Percentiles rank a stretch among this genome's conserved stretches.
Evolutionary conservation across 2,888 invertebrate species (phyloP).

Genomic region (Schizotus pectinicornis): DNA sequence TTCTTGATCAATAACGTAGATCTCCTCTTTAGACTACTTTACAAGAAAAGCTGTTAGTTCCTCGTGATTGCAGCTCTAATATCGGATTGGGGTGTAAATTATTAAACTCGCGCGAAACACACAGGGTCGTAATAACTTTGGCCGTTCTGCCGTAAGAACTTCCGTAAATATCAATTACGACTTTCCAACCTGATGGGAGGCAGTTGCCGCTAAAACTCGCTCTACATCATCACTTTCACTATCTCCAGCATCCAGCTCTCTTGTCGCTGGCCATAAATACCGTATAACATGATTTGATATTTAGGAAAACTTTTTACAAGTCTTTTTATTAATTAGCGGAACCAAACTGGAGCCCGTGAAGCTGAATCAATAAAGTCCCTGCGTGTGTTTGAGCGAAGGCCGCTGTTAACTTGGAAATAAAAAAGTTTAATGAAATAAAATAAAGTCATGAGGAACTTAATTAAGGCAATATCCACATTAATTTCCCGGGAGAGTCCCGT

Average conservation of each 20-base stretch:
- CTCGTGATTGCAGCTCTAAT: too few species aligned
- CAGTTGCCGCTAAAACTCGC: slow-evolving; percentile 9
- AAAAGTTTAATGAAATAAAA: slow-evolving; percentile 38
- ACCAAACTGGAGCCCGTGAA: too few species aligned
- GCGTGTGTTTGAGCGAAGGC: too few species aligned
- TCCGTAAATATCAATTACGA: slow-evolving; percentile 16
- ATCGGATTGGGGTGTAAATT: too few species aligned
- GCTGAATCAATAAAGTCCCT: too few species aligned
- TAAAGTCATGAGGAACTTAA: slow-evolving; percentile 36
- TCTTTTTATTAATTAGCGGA: too few species aligned
- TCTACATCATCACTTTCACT: slow-evolving; percentile 18
- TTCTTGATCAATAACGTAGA: too few species aligned
- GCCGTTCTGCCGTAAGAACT: not conserved
- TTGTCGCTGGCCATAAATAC: not conserved
- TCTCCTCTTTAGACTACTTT: too few species aligned
- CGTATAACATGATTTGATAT: too few species aligned
- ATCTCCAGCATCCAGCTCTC: slow-evolving; percentile 12
- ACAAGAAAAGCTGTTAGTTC: too few species aligned
- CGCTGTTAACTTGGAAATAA: slow-evolving; percentile 6
- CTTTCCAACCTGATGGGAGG: slow-evolving; percentile 5
- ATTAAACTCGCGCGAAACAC: slow-evolving; percentile 9
- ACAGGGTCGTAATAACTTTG: slow-evolving; percentile 1
- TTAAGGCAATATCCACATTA: slow-evolving; percentile 39
- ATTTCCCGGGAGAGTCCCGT: slow-evolving; percentile 37
- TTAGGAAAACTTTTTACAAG: too few species aligned